These are phyloP conservation scores for Nebria salina DNA, from an alignment of 2,888 invertebrate species.

Conservation along the genomic window DNA sequence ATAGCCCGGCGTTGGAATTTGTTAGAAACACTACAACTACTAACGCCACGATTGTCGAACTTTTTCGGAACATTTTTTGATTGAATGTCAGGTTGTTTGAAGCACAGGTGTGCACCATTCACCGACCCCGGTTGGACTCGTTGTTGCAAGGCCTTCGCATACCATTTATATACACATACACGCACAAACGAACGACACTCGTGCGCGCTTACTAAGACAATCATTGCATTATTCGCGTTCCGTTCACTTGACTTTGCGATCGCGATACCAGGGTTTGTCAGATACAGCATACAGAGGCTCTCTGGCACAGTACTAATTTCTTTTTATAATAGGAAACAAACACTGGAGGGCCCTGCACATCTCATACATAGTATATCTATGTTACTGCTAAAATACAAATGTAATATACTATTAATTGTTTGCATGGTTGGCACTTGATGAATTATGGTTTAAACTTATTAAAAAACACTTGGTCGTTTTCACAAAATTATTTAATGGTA, in stretches of 20 bases:
- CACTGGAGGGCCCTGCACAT: neutral
- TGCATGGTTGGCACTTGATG: too few species aligned
- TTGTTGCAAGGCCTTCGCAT: conserved; percentile 14
- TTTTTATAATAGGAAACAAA: neutral
- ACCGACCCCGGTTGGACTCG: conserved; percentile 18
- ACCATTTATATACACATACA: conserved; percentile 2
- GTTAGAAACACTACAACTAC: neutral
- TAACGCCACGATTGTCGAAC: neutral
- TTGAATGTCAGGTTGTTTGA: conserved; percentile 5
- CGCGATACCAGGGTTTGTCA: neutral
- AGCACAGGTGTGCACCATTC: conserved; percentile 15
- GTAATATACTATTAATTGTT: too few species aligned
- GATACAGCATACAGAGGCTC: neutral
- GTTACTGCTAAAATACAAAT: too few species aligned
- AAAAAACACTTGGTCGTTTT: too few species aligned
- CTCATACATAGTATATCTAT: neutral
- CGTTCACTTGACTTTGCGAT: neutral
- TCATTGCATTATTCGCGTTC: conserved; percentile 1
- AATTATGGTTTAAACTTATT: too few species aligned
- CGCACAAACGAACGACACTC: conserved; percentile 4
- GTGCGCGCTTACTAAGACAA: conserved; percentile 4
- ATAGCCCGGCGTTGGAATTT: conserved; percentile 60
- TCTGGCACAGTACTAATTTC: neutral
- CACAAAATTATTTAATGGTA: too few species aligned
- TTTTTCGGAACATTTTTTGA: neutral